Base-by-base conservation (phyloP, 2,888 invertebrate species). In the Drosophila planitibia region DNA sequence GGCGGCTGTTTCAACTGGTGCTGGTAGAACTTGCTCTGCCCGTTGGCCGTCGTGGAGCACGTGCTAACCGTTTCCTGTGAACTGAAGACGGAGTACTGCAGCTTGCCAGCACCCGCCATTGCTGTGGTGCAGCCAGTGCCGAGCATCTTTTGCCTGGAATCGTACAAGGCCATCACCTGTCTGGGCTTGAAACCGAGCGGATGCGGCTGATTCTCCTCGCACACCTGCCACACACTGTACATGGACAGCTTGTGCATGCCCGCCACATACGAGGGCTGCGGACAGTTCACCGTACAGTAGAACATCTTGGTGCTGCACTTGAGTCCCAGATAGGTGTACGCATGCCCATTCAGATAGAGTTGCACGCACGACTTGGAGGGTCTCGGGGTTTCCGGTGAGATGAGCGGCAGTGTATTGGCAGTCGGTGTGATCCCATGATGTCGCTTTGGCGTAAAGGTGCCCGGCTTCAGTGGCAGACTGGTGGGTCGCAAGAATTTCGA, bases 181-280 rank as follows among this genome's bases (percentile, higher is more conserved):
- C 95, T 95, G 54, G 96, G 95, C 84, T 96, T 95, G 85, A 96
- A 93, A 64, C 96, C 96, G 83, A 95, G 93, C 82, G 96, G 95
- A 93, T 95, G 95, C 81, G 95, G 94, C 92, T 96, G 96, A 72
- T 95, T 95, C 93, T 95, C 95, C 87, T 96, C 94, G 94, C 96
- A 95, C 92, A 96, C 96, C 94, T 96, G 96, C 97, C 99, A 99
- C 92, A 98, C 98, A 63, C 98, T 98, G 93, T 99, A 99, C 99
- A 99, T 99, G 51, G 98, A 99, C 63, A 99, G 94, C 86, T 97
- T 97, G 91, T 97, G 97, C 93, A 97, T 96, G 86, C 97, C 97
- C 1, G 96, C 97, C 70, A 98, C 98, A 92, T 98, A 99, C 92
- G 98, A 98, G 2, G 99, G 99, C 92, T 99, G 99, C 1, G 98